Evolutionary conservation across 2,113 vertebrate genomes (phyloP), one percentile per base, ranked within the genome.

Genomic region (Peromyscus maniculatus): DNA sequence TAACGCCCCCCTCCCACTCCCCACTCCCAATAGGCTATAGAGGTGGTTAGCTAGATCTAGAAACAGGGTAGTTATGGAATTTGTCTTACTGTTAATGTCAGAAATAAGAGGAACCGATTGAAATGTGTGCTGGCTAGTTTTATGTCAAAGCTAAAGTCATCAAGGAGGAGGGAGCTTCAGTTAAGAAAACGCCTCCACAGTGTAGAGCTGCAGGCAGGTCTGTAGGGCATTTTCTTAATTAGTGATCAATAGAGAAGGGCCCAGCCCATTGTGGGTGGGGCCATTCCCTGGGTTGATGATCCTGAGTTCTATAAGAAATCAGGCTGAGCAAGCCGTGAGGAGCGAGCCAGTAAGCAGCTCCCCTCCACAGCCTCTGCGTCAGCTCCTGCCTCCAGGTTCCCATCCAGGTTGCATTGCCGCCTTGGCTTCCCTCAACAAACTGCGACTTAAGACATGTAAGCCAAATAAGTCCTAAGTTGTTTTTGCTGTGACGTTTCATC

Each of bases 11-110:
- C 31, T 19, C 7, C 31, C 19, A 9, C 16, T 24, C 33, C 17
- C 69, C 33, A 71, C 69, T 6, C 22, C 22, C 12, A 17, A 43
- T 43, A 33, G 28, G 17, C 17, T 39, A 1, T 78, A 5, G 39
- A 26, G 39, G 64, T 74, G 5, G 64, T 28, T 82, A 87, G 57
- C 24, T 72, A 74, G 72, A 93, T 55, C n/a, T 69, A 80, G 46
- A 92, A 87, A 66, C 62, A 39, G 39, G 78, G 67, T 2, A 82
- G 66, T 57, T 89, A 94, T 91, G 55, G 72, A 89, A 79, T 91
- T 71, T 46, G 39, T 22, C 24, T 87, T 87, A 28, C 80, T 74
- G 77, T 57, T 77, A 91, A 80, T 33, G 24, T 95, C 17, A 69
- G 55, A 87, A 55, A 52, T 55, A 17, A 94, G 46, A 31, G 7